Evolutionary conservation across 2,113 vertebrate species (phyloP), one percentile per base, ranked within the genome.

Genomic region (Nothocercus nigrocapillus): DNA sequence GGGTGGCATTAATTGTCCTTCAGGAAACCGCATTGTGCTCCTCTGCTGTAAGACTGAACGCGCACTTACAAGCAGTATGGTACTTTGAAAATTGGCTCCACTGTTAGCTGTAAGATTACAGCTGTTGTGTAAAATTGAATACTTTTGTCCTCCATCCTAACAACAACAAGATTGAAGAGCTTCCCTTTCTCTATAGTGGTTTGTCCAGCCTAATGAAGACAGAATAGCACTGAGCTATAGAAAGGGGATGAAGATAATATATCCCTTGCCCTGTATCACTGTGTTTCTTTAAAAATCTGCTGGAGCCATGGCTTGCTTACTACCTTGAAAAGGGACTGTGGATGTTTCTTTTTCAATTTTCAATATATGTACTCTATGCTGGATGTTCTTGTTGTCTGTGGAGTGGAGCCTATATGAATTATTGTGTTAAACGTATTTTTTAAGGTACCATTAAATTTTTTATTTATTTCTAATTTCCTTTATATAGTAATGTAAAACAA

Each of bases 381-480:
- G 54, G 22, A 27, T 72, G 61, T 88, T 93, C 94, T 94, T 95
- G 2, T 44, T 76, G 30, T 85, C 75, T 88, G 38, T 95, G 32
- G 27, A 2, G 7, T 89, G 8, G 62, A 91, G 49, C 28, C 30
- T 86, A 11, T 85, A 76, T 70, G 51, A 94, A 95, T 95, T 89
- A 75, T 67, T 94, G 25, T 45, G 70, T 91, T 94, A 90, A 95
- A 88, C 82, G 30, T 79, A 68, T 82, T 13, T 72, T 93, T 95
- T 95, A 93, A 88, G 77, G 51, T 28, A 69, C n/a, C 4, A 4
- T 36, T 56, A 82, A 79, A 70, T 59, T 27, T 19, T 67, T 66
- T 89, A 17, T 47, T 49, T 49, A 49, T 49, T 49, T 49, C 49
- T 49, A 32, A 58, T 79, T 45, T 8, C 28, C 5, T 90, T 27